Conservation (phyloP, 2,113 vertebrate genomes). For the Heteronetta atricapilla region DNA sequence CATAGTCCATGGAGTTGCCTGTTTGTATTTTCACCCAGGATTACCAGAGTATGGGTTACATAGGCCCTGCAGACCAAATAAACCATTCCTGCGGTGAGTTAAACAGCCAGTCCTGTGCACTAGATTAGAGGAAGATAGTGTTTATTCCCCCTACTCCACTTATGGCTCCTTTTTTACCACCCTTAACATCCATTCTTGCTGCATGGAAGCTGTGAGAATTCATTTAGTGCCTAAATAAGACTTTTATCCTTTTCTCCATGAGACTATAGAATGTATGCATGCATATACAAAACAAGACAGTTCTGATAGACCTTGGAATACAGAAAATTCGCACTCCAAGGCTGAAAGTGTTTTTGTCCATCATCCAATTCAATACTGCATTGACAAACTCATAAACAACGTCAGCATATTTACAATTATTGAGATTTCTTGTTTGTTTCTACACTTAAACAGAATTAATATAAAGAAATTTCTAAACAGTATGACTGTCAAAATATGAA, state of each 20-base stretch:
- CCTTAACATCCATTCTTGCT: neutral
- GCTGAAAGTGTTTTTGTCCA: neutral
- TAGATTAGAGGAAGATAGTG: neutral
- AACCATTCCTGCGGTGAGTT: neutral
- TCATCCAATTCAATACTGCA: neutral
- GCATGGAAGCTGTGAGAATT: neutral
- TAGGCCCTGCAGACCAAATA: neutral
- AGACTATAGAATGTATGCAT: neutral
- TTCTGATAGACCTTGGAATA: neutral
- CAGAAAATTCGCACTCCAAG: neutral
- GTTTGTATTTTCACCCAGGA: neutral
- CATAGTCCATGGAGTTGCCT: neutral
- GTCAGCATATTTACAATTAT: neutral
- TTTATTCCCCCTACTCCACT: neutral
- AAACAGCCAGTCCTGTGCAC: neutral
- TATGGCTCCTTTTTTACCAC: neutral
- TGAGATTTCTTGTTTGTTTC: neutral
- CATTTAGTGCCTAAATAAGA: neutral
- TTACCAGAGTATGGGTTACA: neutral
- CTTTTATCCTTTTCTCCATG: neutral
- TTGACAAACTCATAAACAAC: neutral
- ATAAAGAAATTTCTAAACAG: neutral
- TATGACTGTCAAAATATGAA: accelerated
- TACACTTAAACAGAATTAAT: neutral
- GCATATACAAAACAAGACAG: neutral